Percentiles rank a stretch among this genome's conserved stretches.
Evolutionary conservation across 2,888 invertebrate genomes (phyloP).

Genomic region (Emmelina monodactyla): DNA sequence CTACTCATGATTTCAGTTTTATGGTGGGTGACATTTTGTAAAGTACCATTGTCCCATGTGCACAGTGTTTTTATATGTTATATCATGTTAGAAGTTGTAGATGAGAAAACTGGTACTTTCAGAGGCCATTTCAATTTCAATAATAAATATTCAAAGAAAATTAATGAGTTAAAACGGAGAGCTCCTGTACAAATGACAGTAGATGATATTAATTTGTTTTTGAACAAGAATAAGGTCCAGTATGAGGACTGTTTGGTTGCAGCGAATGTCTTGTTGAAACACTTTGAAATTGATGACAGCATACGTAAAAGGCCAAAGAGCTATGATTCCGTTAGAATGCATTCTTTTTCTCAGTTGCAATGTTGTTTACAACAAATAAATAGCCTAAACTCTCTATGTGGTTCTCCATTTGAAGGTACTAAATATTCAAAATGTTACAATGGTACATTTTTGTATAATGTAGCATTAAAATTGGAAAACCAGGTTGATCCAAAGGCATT

Average conservation of each 20-base stretch:
- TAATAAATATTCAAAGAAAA: constrained; percentile 42
- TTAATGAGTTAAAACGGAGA: constrained; percentile 32
- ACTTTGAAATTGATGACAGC: constrained; percentile 66
- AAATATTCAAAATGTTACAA: constrained; percentile 72
- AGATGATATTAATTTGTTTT: constrained; percentile 28
- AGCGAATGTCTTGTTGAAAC: constrained; percentile 63
- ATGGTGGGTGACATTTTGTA: constrained; percentile 65
- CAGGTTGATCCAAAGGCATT: constrained; percentile 62
- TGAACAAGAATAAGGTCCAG: constrained; percentile 58
- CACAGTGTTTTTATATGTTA: constrained; percentile 67
- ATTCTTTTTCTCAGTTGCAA: constrained; percentile 73
- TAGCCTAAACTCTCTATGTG: constrained; percentile 71
- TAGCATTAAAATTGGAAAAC: constrained; percentile 68
- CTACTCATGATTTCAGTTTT: constrained; percentile 64
- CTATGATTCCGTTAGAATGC: constrained; percentile 65
- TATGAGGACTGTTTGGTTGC: constrained; percentile 67
- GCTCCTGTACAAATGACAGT: constrained; percentile 8
- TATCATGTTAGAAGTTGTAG: constrained; percentile 65
- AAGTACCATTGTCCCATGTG: constrained; percentile 49
- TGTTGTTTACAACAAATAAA: constrained; percentile 66
- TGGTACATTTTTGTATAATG: constrained; percentile 80
- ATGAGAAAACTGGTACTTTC: constrained; percentile 63
- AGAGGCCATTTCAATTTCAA: constrained; percentile 54
- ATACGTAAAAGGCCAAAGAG: constrained; percentile 58
- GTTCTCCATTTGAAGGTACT: constrained; percentile 63